phyloP scores from a whole-genome alignment of 37 sponge, comb jelly and placozoan species.

The Halisarca cf. caerulea region DNA sequence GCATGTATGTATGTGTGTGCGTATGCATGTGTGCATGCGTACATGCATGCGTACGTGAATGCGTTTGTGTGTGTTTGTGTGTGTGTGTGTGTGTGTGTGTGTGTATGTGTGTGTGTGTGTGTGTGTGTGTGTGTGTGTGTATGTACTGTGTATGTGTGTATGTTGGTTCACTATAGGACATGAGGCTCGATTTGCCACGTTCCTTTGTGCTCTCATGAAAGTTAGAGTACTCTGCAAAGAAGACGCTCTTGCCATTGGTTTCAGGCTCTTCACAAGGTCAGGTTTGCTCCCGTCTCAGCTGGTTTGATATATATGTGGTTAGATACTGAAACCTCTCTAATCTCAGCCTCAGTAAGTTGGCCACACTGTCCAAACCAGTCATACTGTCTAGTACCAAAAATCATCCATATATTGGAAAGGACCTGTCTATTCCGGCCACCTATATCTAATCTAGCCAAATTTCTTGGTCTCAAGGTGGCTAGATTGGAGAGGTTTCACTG shows the following conservation, averaged over 20 bases:
- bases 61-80: background rate
- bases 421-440: no score
- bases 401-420: no score
- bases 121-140: background rate
- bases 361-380: no score
- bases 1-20: slow-evolving; percentile 1
- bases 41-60: background rate
- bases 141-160: background rate
- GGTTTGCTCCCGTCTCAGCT: no score
- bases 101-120: background rate
- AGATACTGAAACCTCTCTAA: no score
- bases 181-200: slow-evolving; percentile 84
- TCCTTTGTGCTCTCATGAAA: slow-evolving; percentile 91
- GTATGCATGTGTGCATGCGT: background rate
- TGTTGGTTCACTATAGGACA: slow-evolving; percentile 93
- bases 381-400: no score
- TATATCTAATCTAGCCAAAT: no score
- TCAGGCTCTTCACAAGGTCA: slow-evolving; percentile 53
- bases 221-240: slow-evolving; percentile 53
- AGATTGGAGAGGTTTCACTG: no score
- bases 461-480: no score
- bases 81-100: slow-evolving; percentile 8
- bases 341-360: no score
- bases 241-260: slow-evolving; percentile 70
- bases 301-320: no score